Percentiles rank a stretch among this genome's conserved stretches.
These are phyloP conservation scores for Cheilosia impressa DNA, from an alignment of 2,888 invertebrate genomes.

Conservation along the genomic window DNA sequence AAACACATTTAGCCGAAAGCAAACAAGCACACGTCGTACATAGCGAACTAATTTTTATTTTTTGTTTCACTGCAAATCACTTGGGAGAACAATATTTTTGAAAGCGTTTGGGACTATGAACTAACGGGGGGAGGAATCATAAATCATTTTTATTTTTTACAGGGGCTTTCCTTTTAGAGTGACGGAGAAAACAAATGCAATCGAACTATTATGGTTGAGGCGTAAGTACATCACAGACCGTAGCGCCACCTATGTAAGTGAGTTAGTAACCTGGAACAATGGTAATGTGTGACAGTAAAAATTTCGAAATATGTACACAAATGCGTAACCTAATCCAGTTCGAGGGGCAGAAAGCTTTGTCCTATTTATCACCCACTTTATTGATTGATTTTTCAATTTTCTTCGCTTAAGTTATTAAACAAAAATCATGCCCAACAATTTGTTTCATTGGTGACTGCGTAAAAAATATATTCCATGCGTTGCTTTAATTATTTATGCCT, in stretches of 20 bases:
- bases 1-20: conserved; percentile 12
- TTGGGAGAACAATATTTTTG: not conserved
- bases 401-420: not conserved
- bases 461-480: not conserved
- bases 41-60: not conserved
- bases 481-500: not conserved
- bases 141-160: too few species aligned
- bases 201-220: too few species aligned
- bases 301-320: too few species aligned
- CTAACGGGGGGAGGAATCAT: too few species aligned
- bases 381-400: not conserved
- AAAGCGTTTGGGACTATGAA: too few species aligned
- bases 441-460: conserved; percentile 4
- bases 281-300: too few species aligned
- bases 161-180: too few species aligned
- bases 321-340: not conserved
- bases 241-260: too few species aligned
- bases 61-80: not conserved
- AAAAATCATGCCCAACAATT: conserved; percentile 11
- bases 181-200: too few species aligned
- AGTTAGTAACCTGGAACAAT: not conserved
- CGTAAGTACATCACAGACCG: too few species aligned
- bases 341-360: not conserved
- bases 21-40: not conserved
- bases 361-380: not conserved